Evolutionary conservation across 2,888 invertebrate species (phyloP).

Genomic region (Drosophila mettleri): DNA sequence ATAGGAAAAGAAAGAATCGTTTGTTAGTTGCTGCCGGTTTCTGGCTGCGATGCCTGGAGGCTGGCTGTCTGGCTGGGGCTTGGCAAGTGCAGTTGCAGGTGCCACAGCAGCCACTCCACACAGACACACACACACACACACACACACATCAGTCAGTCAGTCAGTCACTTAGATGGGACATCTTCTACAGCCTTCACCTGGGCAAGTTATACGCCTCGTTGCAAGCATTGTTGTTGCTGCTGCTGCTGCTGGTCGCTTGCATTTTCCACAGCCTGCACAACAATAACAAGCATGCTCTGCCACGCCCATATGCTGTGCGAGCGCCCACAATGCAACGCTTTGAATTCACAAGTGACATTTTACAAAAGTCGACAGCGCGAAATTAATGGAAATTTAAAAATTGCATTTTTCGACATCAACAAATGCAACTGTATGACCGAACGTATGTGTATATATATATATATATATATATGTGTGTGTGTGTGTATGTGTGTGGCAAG

Average conservation of each 20-base stretch:
- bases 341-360: constrained; percentile 72
- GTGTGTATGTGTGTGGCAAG: constrained; percentile 24
- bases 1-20: constrained; percentile 23
- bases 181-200: constrained; percentile 39
- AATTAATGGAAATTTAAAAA: constrained; percentile 80
- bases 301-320: constrained; percentile 25
- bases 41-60: constrained; percentile 15
- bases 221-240: constrained; percentile 45
- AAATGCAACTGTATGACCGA: constrained; percentile 14
- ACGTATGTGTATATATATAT: constrained; percentile 2
- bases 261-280: constrained; percentile 40
- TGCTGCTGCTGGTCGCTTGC: constrained; percentile 31
- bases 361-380: constrained; percentile 74
- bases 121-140: constrained; percentile 16
- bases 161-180: constrained; percentile 68
- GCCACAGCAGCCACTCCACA: constrained; percentile 26
- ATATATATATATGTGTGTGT: constrained; percentile 2
- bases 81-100: constrained; percentile 30
- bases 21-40: constrained; percentile 41
- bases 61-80: constrained; percentile 33
- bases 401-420: constrained; percentile 72
- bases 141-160: constrained; percentile 46
- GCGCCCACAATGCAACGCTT: constrained; percentile 37
- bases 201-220: constrained; percentile 53
- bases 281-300: constrained; percentile 28